phyloP scores from a whole-genome alignment of 2,888 invertebrate genomes.

The Cinara cedri region DNA sequence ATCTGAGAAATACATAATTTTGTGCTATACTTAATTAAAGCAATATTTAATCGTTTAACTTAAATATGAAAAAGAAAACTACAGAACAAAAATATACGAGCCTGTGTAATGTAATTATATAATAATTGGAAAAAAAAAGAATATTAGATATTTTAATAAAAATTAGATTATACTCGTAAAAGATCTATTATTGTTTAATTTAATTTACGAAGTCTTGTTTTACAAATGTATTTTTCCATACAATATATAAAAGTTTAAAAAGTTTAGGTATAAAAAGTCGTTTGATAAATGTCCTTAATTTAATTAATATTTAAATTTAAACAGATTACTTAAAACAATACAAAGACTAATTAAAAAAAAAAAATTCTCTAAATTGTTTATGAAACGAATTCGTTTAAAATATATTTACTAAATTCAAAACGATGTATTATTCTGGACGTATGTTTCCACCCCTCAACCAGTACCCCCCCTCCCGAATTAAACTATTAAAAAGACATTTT shows the following conservation, averaged over 20 bases:
- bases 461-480: neutral
- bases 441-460: neutral
- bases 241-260: neutral
- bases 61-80: too few relatives aligned
- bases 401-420: neutral
- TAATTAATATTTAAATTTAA: slow-evolving; percentile 18
- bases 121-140: too few relatives aligned
- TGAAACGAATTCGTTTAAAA: neutral
- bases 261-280: neutral
- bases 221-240: slow-evolving; percentile 1
- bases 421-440: neutral
- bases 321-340: slow-evolving; percentile 1
- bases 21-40: too few relatives aligned
- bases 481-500: too few relatives aligned
- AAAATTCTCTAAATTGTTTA: neutral
- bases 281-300: slow-evolving; percentile 1
- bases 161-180: neutral
- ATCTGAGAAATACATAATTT: too few relatives aligned
- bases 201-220: slow-evolving; percentile 9
- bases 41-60: too few relatives aligned
- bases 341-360: slow-evolving; percentile 14
- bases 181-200: neutral
- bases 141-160: neutral
- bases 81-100: too few relatives aligned
- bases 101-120: too few relatives aligned